Conservation (phyloP, 2,797 vertebrate species). For the Poeciliopsis infans region DNA sequence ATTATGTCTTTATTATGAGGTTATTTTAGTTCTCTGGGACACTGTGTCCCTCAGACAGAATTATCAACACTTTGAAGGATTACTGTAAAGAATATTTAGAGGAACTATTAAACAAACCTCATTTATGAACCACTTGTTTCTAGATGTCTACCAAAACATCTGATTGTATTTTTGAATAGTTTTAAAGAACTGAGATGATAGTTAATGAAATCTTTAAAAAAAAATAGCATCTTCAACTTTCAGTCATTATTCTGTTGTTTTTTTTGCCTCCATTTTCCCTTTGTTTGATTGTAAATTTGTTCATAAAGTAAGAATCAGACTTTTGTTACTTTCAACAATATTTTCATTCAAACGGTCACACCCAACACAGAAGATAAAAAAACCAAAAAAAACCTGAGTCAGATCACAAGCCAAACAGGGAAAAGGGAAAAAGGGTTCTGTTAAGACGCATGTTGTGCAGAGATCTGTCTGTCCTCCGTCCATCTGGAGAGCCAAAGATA, state of each 20-base stretch:
- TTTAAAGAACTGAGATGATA: conserved; percentile 31
- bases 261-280: neutral
- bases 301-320: too few species aligned
- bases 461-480: neutral
- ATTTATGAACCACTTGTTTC: conserved; percentile 1
- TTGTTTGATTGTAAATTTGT: neutral
- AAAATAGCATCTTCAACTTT: neutral
- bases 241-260: neutral
- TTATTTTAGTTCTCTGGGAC: conserved; percentile 42
- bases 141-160: conserved; percentile 43
- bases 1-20: conserved; percentile 45
- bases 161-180: conserved; percentile 12
- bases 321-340: neutral
- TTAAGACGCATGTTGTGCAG: neutral
- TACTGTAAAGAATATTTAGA: conserved; percentile 35
- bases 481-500: too few species aligned
- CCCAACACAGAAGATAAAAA: neutral
- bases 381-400: neutral
- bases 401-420: neutral
- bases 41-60: conserved; percentile 27
- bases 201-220: neutral
- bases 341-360: neutral
- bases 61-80: conserved; percentile 46
- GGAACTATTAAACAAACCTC: conserved; percentile 20
- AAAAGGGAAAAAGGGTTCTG: neutral